These are phyloP conservation scores for Carposina sasakii DNA, from an alignment of 1,140 invertebrate species.

Conservation along the genomic window DNA sequence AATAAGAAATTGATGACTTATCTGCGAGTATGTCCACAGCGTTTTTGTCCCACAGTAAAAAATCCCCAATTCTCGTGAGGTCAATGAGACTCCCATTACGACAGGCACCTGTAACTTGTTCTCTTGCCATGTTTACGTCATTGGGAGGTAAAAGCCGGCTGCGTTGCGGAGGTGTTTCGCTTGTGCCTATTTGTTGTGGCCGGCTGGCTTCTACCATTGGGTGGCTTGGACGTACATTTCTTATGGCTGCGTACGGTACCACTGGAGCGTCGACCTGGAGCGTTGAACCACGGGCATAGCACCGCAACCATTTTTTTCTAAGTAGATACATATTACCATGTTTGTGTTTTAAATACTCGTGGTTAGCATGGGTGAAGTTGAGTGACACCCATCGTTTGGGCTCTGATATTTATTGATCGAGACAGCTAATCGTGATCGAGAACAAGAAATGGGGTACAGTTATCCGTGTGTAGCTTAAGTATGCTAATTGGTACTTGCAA, in stretches of 20 bases:
- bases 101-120: conserved; percentile 57
- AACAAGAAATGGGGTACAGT: too few species aligned
- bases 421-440: too few species aligned
- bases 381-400: too few species aligned
- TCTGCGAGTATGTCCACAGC: too few species aligned
- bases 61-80: conserved; percentile 24
- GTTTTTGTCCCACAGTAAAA: not conserved
- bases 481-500: too few species aligned
- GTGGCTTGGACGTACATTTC: conserved; percentile 43
- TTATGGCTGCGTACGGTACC: conserved; percentile 58
- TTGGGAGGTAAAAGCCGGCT: conserved; percentile 34
- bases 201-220: conserved; percentile 36
- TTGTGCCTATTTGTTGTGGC: conserved; percentile 28
- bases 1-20: too few species aligned
- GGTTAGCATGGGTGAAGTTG: too few species aligned
- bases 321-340: too few species aligned
- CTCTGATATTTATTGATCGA: too few species aligned
- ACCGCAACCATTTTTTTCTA: conserved; percentile 31
- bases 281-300: conserved; percentile 57
- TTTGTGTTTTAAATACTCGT: too few species aligned
- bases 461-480: too few species aligned
- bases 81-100: conserved; percentile 27
- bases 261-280: conserved; percentile 60
- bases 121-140: conserved; percentile 56
- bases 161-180: conserved; percentile 34